These are phyloP conservation scores for Uria aalge DNA, from an alignment of 2,113 vertebrate species.

Conservation along the genomic window DNA sequence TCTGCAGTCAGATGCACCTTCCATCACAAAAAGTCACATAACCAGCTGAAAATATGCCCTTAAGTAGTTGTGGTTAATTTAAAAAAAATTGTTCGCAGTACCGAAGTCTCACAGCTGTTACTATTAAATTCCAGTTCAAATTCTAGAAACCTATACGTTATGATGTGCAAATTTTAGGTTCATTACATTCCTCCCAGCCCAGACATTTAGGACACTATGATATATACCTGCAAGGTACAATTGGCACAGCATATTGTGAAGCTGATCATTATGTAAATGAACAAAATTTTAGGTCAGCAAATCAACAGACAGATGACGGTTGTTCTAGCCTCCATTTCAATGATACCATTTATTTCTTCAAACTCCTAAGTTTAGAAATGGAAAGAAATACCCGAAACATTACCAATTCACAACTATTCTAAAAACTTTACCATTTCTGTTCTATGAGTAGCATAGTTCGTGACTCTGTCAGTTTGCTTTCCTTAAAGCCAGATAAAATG, in stretches of 20 bases:
- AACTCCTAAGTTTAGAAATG: neutral
- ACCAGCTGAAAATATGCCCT: neutral
- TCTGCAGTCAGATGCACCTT: neutral
- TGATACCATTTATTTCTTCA: neutral
- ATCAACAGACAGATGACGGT: neutral
- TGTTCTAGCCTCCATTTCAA: neutral
- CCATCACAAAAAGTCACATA: neutral
- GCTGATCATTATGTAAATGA: neutral
- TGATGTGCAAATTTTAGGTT: neutral
- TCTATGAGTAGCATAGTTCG: neutral
- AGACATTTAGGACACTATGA: neutral
- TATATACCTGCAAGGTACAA: neutral
- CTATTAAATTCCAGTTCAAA: neutral
- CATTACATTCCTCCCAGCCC: neutral
- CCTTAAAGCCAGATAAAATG: conserved; percentile 2
- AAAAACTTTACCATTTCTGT: neutral
- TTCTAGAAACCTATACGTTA: neutral
- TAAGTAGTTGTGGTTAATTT: neutral
- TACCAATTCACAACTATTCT: neutral
- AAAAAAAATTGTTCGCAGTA: neutral
- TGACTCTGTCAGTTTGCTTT: conserved; percentile 16
- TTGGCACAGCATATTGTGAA: neutral
- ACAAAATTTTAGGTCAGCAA: neutral
- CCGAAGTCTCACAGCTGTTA: neutral
- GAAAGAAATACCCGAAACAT: neutral